Evolutionary conservation across 2,113 vertebrate species (phyloP).

Genomic region (Rutilus rutilus): DNA sequence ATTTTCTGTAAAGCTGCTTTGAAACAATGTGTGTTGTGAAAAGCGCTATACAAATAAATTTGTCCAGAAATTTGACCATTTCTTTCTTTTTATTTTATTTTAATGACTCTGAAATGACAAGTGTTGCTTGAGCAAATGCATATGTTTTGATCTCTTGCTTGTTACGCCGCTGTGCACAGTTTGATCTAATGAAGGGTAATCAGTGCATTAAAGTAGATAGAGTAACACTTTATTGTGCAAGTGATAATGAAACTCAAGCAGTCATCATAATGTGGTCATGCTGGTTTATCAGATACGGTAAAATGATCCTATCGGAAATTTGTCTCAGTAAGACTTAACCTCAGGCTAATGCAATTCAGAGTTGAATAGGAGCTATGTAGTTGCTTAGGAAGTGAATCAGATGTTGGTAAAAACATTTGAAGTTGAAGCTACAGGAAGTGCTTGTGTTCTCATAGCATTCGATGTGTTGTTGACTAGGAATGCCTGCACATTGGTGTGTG

Average conservation of each 20-base stretch:
- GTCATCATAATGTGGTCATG: slow-evolving; percentile 39
- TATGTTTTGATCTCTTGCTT: slow-evolving; percentile 13
- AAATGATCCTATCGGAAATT: slow-evolving; percentile 2
- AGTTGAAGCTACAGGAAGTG: neutral
- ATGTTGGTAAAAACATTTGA: slow-evolving; percentile 1
- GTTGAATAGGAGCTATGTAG: neutral
- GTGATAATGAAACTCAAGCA: slow-evolving; percentile 36
- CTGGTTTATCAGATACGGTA: slow-evolving; percentile 24
- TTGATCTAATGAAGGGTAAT: slow-evolving; percentile 38
- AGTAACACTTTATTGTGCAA: slow-evolving; percentile 15
- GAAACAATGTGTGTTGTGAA: neutral
- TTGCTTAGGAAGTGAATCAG: neutral
- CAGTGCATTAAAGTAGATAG: slow-evolving; percentile 13
- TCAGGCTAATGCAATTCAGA: neutral
- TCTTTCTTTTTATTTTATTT: neutral
- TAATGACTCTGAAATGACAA: neutral
- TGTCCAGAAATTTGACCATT: neutral
- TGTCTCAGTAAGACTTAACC: neutral
- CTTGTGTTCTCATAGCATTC: neutral
- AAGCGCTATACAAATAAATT: too few relatives aligned
- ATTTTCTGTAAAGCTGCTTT: neutral
- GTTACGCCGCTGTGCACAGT: slow-evolving; percentile 14
- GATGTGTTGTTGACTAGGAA: neutral
- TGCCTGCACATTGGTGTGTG: neutral
- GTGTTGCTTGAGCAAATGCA: neutral